phyloP scores from a whole-genome alignment of 2,797 vertebrate species.

The Microctenopoma lineatum region DNA sequence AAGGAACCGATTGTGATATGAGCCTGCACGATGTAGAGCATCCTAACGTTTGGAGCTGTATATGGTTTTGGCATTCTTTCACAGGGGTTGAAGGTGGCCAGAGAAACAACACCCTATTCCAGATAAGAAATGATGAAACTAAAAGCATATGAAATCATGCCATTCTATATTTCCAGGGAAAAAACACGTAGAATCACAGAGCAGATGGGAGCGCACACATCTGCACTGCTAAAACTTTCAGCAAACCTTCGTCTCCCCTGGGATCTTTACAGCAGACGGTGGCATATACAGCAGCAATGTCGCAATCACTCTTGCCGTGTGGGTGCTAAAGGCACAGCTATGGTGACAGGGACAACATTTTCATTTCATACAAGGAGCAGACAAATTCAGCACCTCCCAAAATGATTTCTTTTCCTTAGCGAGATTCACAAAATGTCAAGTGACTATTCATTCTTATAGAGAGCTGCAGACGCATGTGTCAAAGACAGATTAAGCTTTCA shows the following conservation, averaged over 20 bases:
- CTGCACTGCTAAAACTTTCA: conserved; percentile 42
- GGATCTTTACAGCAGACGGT: conserved; percentile 52
- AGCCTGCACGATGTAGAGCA: neutral
- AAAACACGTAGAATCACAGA: conserved; percentile 13
- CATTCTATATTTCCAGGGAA: neutral
- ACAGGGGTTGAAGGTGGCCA: conserved; percentile 19
- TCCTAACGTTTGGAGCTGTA: conserved; percentile 1
- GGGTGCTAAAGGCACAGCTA: conserved; percentile 47
- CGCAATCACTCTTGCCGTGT: conserved; percentile 47
- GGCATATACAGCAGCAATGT: conserved; percentile 54
- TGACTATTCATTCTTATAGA: conserved; percentile 14
- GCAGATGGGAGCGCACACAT: conserved; percentile 9
- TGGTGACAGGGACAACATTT: conserved; percentile 58
- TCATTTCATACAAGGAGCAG: conserved; percentile 43
- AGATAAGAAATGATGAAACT: conserved; percentile 24
- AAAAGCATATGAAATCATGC: conserved; percentile 6
- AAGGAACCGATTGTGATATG: neutral
- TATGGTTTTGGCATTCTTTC: conserved; percentile 2
- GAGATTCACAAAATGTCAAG: conserved; percentile 42
- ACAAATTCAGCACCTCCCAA: conserved; percentile 42
- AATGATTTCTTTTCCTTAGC: conserved; percentile 42
- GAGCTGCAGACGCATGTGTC: neutral
- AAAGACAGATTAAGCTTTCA: conserved; percentile 17
- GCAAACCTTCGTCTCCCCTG: conserved; percentile 43
- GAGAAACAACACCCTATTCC: neutral